Evolutionary conservation across 2,113 vertebrate genomes (phyloP).

Genomic region (Nothoprocta pentlandii): DNA sequence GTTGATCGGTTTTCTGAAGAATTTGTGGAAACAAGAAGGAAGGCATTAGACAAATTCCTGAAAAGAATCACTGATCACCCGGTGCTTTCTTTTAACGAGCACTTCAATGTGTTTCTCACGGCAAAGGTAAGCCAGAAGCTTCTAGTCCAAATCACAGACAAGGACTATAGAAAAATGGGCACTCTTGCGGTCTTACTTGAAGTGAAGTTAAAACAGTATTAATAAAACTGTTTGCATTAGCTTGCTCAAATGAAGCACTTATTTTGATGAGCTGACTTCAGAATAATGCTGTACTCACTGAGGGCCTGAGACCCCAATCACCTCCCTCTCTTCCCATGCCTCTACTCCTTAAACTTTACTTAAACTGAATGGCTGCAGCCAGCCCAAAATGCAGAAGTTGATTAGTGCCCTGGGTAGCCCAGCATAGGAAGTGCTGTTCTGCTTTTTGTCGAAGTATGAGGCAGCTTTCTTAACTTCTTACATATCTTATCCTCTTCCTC

Average conservation of each 20-base stretch:
- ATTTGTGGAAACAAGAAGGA: slow-evolving; percentile 96
- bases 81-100: slow-evolving; percentile 95
- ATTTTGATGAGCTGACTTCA: background rate
- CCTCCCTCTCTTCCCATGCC: background rate
- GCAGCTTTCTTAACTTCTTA: background rate
- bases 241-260: background rate
- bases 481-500: background rate
- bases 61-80: slow-evolving; percentile 96
- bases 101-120: slow-evolving; percentile 92
- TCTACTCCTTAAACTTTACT: background rate
- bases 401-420: background rate
- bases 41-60: slow-evolving; percentile 96
- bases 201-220: background rate
- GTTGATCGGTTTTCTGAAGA: slow-evolving; percentile 98
- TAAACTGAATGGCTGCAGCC: background rate
- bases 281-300: background rate
- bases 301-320: background rate
- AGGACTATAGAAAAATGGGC: background rate
- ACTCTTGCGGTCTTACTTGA: background rate
- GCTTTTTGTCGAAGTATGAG: background rate
- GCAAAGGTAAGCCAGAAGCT: slow-evolving; percentile 85
- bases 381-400: background rate
- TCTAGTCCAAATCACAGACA: background rate
- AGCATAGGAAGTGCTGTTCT: background rate
- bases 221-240: background rate